Evolutionary conservation across 2,113 vertebrate genomes (phyloP), one percentile per base, ranked within the genome.

Genomic region (Glaucidium brasilianum): DNA sequence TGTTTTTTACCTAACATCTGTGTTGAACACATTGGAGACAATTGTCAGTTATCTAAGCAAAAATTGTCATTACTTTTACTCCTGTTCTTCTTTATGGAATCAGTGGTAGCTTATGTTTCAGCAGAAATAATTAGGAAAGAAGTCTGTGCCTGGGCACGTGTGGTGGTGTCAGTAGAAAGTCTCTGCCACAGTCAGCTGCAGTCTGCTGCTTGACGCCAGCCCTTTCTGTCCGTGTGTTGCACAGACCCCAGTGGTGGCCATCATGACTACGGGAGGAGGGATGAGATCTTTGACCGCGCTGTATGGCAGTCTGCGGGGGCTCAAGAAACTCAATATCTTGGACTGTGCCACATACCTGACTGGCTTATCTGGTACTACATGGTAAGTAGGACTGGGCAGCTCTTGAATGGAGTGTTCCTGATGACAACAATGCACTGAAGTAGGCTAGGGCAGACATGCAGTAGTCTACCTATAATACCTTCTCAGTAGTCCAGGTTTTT

Each of bases 351-450:
- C 85, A 8, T 99, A 99, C 91, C 97, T 99, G 85, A 98, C 98
- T 4, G 98, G 98, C 53, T 98, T 99, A 58, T 99, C 99, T 16
- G 99, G 99, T 23, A 98, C 99, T 21, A 99, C 99, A 7, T 99
- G 99, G 99, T 99, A 94, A 98, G 98, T 35, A 52, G 34, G 39
- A 41, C 55, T 30, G 60, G 75, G 30, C 45, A 94, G 85, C 43
- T 73, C 29, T 50, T 18, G 47, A 15, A 2, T 41, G 41, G 58
- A 56, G 34, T 23, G 30, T 25, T 77, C 34, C 25, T 64, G 25
- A 1, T 56, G 39, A 23, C 41, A 25, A 26, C 1, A 0, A 41
- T 22, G 25, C 7, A 8, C n/a, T 64, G 47, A 58, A 43, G 23
- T 21, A 90, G 56, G 35, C n/a, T 56, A 69, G 27, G 49, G 20